Evolutionary conservation across 1,140 invertebrate species (phyloP), one percentile per base, ranked within the genome.

Genomic region (Brachystomella parvula): DNA sequence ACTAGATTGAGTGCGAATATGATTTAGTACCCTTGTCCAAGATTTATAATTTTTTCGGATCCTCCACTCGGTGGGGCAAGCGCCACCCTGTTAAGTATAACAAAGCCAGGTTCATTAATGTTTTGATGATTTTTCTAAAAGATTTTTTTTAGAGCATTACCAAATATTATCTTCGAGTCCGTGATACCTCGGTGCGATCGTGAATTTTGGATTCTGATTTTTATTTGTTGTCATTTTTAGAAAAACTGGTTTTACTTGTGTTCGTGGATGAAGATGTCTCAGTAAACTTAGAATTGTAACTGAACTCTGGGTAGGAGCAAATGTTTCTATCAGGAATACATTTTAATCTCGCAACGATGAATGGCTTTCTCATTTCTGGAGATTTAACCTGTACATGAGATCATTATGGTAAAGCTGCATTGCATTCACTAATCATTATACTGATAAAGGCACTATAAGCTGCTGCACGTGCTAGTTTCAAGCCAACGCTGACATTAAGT

Each of bases 41-140:
- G 82, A 80, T 98, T 98, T 15, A 96, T 76, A 0, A 95, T 92
- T 74, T 97, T 93, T 74, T 92, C 84, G 73, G 97, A 85, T 53
- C 85, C 76, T 28, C 91, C 77, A n/a, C n/a, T n/a, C n/a, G n/a
- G n/a, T 66, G 89, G 85, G 66, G 90, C 92, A 77, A 97, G 98
- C 79, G 98, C 95, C 29, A 95, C 91, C 96, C 94, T 96, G 73
- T 69, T 81, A 76, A 67, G 70, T 76, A 66, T 53, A 66, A 6
- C 19, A 59, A 21, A 2, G 3, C 15, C 26, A n/a, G n/a, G 17
- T 57, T 28, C 12, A 61, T 60, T 44, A 62, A 47, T 47, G 1
- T 47, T 31, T 63, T 44, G 15, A 47, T 19, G 31, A 2, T 30
- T 29, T 26, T 28, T 49, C 32, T 17, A 15, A 3, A 39, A 9